Evolutionary conservation across 2,888 invertebrate genomes (phyloP), one percentile per base, ranked within the genome.

Genomic region (Tanytarsus gracilentus): DNA sequence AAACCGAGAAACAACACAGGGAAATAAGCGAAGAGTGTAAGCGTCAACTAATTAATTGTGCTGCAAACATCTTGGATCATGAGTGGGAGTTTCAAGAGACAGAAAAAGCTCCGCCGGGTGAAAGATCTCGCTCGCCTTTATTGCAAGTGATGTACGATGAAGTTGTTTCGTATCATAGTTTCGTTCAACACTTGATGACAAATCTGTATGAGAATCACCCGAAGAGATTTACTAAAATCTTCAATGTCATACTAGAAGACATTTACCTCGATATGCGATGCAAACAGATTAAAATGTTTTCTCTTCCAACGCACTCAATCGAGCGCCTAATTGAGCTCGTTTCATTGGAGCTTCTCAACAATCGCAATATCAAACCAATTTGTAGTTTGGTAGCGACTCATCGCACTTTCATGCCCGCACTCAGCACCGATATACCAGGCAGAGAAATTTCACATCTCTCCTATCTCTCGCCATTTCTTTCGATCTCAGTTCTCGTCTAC

Each of bases 381-480:
- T 88, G 88, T 67, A 77, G 79, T 64, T 70, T 86, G 4, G 76
- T 85, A 53, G 78, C 79, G 0, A 77, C 77, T 63, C 81, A 85
- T 71, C 74, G 79, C 3, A 88, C 91, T 69, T 91, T 87, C 74
- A 69, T 82, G 62, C 90, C 89, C 0, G 80, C 81, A 8, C 73
- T 84, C 1, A 79, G 86, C 65, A 82, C 83, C 1, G 68, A 68
- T 30, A 86, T 87, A 5, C 79, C 79, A 0, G 97, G 97, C 0
- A 78, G 93, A 40, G 97, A 98, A 74, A 78, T 96, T 61, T 85
- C 89, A 0, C 79, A 85, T 56, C 83, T 87, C 50, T 88, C 92
- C 61, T 92, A 84, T 69, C 79, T 99, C 6, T 96, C 95, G 14
- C 92, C 96, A 0, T 96, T 98, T 74, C 79, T 98, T 64, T 84